Base-by-base conservation (phyloP, 2,113 vertebrate genomes). In the Synchiropus splendidus region DNA sequence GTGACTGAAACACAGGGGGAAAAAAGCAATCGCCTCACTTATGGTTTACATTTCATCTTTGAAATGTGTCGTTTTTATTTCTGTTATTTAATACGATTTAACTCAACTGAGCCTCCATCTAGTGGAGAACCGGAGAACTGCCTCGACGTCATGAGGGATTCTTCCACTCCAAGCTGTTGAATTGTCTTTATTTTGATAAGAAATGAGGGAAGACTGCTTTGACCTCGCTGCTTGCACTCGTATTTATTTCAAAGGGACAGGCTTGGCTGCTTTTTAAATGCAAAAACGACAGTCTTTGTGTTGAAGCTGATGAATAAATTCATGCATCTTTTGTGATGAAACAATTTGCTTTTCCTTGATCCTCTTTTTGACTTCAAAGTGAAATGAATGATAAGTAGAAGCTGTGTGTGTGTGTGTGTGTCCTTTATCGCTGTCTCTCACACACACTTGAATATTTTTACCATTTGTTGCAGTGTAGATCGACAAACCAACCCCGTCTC, bases 401-500 rank as follows among this genome's bases (percentile, higher is more conserved):
- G 4, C 21, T 27, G 4, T 27, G 21, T 27, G 21, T 27, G 21
- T 27, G 21, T 27, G 21, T 27, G 21, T 27, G 21, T 18, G 14
- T 14, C 4, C 18, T 9, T n/a, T 16, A n/a, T 15, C 39, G 39
- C 31, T 27, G 16, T 38, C 38, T 48, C 46, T 34, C 44, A 39
- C 34, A 36, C 46, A 42, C 44, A 59, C 40, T 43, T 75, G 64
- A 70, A 74, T 70, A 61, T 67, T 67, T 67, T 62, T 44, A 55
- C 54, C 36, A 6, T 30, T 44, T 48, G 44, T 51, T 54, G 21
- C 21, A 8, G 21, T 27, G 44, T 32, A 68, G 63, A 64, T 71
- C 58, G 55, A 53, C 50, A 67, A 58, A 58, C 54, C 58, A 68
- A 66, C 55, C 40, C 39, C 10, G 72, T 79, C 72, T 67, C 80